A percentile compares a stretch with the other conserved stretches of the same genome.
Conservation (phyloP, 2,888 invertebrate species). For the Trichogramma evanescens region DNA sequence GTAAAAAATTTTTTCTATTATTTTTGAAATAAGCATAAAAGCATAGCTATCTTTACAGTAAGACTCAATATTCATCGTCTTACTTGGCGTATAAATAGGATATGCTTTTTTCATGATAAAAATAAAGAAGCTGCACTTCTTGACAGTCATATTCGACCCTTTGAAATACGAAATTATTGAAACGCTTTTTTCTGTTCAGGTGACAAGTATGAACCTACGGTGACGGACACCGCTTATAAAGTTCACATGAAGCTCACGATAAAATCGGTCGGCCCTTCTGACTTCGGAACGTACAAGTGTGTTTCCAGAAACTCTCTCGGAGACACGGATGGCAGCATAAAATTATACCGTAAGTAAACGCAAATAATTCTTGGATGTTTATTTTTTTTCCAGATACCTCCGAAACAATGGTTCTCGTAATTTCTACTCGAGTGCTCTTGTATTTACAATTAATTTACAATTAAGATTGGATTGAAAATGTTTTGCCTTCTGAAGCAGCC, state of each 20-base stretch:
- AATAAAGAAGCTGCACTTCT: too few relatives aligned
- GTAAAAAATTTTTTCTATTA: too few relatives aligned
- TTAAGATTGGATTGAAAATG: slow-evolving; percentile 18
- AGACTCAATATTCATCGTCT: too few relatives aligned
- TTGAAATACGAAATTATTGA: too few relatives aligned
- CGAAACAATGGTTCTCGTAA: neutral
- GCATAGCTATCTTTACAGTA: too few relatives aligned
- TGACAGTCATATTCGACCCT: too few relatives aligned
- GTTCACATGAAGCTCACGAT: slow-evolving; percentile 52
- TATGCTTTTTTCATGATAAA: too few relatives aligned
- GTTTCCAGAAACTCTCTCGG: slow-evolving; percentile 53
- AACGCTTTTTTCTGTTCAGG: slow-evolving; percentile 29
- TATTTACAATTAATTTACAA: slow-evolving; percentile 18
- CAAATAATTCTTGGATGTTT: too few relatives aligned
- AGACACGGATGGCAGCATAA: slow-evolving; percentile 53
- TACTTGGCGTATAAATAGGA: too few relatives aligned
- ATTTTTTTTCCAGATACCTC: neutral
- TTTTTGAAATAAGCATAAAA: too few relatives aligned
- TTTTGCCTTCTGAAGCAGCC: slow-evolving; percentile 7
- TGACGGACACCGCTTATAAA: slow-evolving; percentile 50
- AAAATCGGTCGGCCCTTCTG: slow-evolving; percentile 44
- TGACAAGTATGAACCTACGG: slow-evolving; percentile 48
- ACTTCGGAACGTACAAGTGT: slow-evolving; percentile 52
- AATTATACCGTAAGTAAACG: slow-evolving; percentile 49
- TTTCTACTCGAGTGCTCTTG: slow-evolving; percentile 8